Base-by-base conservation (phyloP, 2,113 vertebrate genomes). In the Turnix velox region DNA sequence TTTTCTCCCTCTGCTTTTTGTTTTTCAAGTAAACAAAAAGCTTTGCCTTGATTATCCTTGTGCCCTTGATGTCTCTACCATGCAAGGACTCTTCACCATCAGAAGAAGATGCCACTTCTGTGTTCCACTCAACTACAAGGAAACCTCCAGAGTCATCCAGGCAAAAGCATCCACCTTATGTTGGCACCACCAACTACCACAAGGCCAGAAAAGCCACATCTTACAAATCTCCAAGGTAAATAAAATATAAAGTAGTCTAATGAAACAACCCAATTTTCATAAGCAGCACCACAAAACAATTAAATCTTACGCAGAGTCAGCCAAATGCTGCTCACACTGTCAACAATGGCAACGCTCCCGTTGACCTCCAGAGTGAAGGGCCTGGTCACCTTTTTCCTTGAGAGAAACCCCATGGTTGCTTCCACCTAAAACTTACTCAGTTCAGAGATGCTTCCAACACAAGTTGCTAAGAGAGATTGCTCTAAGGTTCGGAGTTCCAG, bases 401-500 rank as follows among this genome's bases (percentile, higher is more conserved):
- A 25, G 66, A 66, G 69, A 46, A 51, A 4, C 33, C 63, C 63
- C 66, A 1, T 0, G 5, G n/a, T 17, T 1, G 2, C 9, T 33
- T 10, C 3, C 13, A 55, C 3, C 72, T 62, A 5, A 17, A 51
- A 98, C 99, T 99, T 92, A 99, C 99, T 99, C 90, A 99, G 98
- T 57, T 99, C 99, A 0, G 99, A 99, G 97, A 99, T 99, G 98
- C 98, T 99, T 90, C 99, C 99, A 57, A 99, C 99, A 1, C 99
- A 99, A 4, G 99, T 99, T 58, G 99, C 99, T 96, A 99, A 97
- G 79, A 99, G 97, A 28, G 99, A 99, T 96, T 99, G 99, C 94
- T 99, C 99, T 97, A 99, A 97, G 1, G 99, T 99, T 42, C 99
- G 98, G n/a, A 99, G 98, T 82, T 99, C 99, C 97, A 99, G 98